Conservation (phyloP, 2,888 invertebrate species). For the Baronia brevicornis region DNA sequence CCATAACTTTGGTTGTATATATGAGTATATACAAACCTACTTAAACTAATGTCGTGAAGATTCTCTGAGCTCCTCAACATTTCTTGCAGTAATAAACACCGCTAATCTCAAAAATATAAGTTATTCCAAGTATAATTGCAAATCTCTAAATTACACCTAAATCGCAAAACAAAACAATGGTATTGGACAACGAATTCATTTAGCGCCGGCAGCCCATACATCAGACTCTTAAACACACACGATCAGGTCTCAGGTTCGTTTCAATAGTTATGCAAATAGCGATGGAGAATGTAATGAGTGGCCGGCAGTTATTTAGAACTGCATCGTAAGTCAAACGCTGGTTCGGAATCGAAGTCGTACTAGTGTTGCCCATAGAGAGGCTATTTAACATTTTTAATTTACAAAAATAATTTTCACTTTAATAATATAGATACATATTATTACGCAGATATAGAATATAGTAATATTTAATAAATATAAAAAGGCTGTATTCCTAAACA, state of each 20-base stretch:
- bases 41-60: no score
- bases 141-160: slow-evolving; percentile 16
- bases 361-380: slow-evolving; percentile 30
- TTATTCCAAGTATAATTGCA: not conserved
- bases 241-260: slow-evolving; percentile 51
- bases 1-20: no score
- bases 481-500: no score
- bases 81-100: no score
- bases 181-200: slow-evolving; percentile 46
- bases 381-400: not conserved
- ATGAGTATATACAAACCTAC: no score
- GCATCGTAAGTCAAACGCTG: slow-evolving; percentile 69
- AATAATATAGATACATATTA: no score
- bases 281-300: slow-evolving; percentile 67
- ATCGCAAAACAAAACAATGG: slow-evolving; percentile 35
- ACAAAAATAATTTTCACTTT: not conserved
- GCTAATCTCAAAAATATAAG: not conserved
- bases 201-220: slow-evolving; percentile 57
- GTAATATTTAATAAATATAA: no score
- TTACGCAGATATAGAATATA: no score
- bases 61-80: no score
- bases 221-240: slow-evolving; percentile 69
- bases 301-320: slow-evolving; percentile 70
- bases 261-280: slow-evolving; percentile 76
- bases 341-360: slow-evolving; percentile 48